Evolutionary conservation across 1,140 invertebrate species (phyloP).

Genomic region (Adoxophyes honmai): DNA sequence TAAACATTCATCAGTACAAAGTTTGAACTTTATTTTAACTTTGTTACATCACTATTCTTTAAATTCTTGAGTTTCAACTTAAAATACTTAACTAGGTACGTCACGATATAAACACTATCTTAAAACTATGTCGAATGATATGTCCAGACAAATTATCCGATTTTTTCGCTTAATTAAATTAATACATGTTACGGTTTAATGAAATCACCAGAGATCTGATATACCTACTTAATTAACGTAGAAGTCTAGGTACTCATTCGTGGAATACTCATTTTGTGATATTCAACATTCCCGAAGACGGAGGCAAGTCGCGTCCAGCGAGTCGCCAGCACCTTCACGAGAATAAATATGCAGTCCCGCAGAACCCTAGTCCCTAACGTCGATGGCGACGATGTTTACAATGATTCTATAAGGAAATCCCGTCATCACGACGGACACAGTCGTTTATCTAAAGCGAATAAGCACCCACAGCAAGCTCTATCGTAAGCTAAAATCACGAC

Average conservation of each 20-base stretch:
- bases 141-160: slow-evolving; percentile 57
- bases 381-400: slow-evolving; percentile 15
- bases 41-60: slow-evolving; percentile 69
- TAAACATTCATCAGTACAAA: slow-evolving; percentile 37
- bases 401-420: slow-evolving; percentile 40
- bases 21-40: slow-evolving; percentile 66
- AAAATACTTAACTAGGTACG: slow-evolving; percentile 71
- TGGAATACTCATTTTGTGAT: slow-evolving; percentile 57
- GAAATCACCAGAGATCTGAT: slow-evolving; percentile 63
- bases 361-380: slow-evolving; percentile 51
- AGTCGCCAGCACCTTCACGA: slow-evolving; percentile 72
- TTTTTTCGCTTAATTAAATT: slow-evolving; percentile 60
- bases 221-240: slow-evolving; percentile 46
- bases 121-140: slow-evolving; percentile 66
- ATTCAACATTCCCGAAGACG: slow-evolving; percentile 53
- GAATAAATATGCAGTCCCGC: slow-evolving; percentile 49
- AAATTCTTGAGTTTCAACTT: slow-evolving; percentile 71
- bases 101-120: slow-evolving; percentile 70
- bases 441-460: slow-evolving; percentile 38
- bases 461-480: slow-evolving; percentile 54
- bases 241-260: slow-evolving; percentile 50
- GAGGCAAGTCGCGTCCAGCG: slow-evolving; percentile 62
- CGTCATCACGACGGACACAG: slow-evolving; percentile 50
- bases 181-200: slow-evolving; percentile 59
- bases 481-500: slow-evolving; percentile 34